Percentiles rank a stretch among this genome's conserved stretches.
phyloP scores from a whole-genome alignment of 23 tunicate species.

The Styela clava region DNA sequence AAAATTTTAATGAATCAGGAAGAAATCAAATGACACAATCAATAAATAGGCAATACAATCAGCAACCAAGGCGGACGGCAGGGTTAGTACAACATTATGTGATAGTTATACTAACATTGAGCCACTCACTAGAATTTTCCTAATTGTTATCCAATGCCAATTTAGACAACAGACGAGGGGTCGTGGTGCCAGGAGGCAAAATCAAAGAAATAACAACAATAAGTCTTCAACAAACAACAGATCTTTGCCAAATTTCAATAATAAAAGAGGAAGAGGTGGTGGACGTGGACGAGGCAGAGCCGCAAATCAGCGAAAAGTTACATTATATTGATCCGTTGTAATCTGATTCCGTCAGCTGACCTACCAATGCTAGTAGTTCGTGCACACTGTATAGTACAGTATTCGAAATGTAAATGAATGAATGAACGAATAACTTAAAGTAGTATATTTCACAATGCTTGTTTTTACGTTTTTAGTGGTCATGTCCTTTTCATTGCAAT shows the following conservation, averaged over 20 bases:
- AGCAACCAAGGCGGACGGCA: slow-evolving; percentile 21
- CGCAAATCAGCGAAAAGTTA: neutral
- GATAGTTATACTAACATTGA: neutral
- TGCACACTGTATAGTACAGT: too few species aligned
- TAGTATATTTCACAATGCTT: too few species aligned
- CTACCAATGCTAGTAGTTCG: too few species aligned
- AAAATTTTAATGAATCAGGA: neutral
- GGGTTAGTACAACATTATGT: neutral
- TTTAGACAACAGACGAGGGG: neutral
- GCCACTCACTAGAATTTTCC: too few species aligned
- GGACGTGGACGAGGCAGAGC: slow-evolving; percentile 19
- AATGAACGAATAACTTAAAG: too few species aligned
- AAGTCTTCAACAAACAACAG: neutral
- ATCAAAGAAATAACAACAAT: neutral
- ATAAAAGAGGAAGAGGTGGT: neutral
- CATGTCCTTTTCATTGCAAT: neutral
- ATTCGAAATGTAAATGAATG: too few species aligned
- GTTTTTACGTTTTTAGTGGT: neutral
- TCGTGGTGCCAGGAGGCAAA: neutral
- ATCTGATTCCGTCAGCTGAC: too few species aligned
- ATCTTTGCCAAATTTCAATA: neutral
- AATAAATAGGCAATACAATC: slow-evolving; percentile 21
- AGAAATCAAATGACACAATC: neutral
- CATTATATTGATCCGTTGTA: neutral
- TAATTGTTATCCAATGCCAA: too few species aligned